Evolutionary conservation across 2,113 vertebrate species (phyloP).

Genomic region (Leptocoma aspasia): DNA sequence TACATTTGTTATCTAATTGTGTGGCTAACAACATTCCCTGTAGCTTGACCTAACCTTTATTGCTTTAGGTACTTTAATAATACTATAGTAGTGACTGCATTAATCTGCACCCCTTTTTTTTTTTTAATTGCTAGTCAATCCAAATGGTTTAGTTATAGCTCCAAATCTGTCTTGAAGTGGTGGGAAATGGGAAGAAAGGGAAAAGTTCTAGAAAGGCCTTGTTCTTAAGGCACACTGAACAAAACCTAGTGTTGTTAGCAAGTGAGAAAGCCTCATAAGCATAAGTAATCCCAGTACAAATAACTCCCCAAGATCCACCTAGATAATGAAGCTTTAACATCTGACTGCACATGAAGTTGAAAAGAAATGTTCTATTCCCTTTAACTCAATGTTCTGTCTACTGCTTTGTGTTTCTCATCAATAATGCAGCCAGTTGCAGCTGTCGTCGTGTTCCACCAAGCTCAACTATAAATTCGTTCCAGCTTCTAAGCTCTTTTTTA

Average conservation of each 20-base stretch:
- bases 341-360: background rate
- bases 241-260: background rate
- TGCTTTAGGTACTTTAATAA: background rate
- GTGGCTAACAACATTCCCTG: background rate
- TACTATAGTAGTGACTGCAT: background rate
- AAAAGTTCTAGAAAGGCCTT: background rate
- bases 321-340: background rate
- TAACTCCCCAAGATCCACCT: background rate
- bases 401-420: background rate
- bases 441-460: background rate
- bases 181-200: background rate
- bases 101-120: background rate
- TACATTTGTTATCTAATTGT: background rate
- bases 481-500: background rate
- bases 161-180: background rate
- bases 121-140: background rate
- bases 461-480: background rate
- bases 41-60: background rate
- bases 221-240: background rate
- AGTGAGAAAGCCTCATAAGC: background rate
- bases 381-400: background rate
- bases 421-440: background rate
- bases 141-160: background rate
- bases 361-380: background rate
- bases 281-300: background rate